Percentiles rank a stretch among this genome's conserved stretches.
These are phyloP conservation scores for Micronycteris hirsuta DNA, from an alignment of 2,113 vertebrate species.

Conservation along the genomic window DNA sequence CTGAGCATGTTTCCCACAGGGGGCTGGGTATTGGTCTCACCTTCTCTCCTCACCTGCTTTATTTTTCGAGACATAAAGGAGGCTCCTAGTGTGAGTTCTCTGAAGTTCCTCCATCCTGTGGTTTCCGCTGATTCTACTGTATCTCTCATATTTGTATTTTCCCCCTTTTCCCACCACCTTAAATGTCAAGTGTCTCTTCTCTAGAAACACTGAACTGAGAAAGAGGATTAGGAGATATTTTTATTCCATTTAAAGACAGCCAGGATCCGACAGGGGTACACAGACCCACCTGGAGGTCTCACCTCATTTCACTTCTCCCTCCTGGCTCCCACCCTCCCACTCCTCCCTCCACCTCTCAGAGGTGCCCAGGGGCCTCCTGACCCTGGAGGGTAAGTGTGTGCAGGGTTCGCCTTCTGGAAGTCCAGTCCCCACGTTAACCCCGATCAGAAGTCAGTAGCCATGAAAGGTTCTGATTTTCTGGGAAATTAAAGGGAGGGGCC, in stretches of 20 bases:
- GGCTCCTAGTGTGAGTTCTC: neutral
- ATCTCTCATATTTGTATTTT: neutral
- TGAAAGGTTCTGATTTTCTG: neutral
- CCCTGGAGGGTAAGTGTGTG: fast-evolving
- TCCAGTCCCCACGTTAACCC: neutral
- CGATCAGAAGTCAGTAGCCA: neutral
- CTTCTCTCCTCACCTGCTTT: neutral
- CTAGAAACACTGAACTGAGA: constrained; percentile 18
- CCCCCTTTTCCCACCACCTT: neutral
- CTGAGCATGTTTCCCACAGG: neutral
- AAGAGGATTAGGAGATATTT: constrained; percentile 41
- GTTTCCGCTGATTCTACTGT: neutral
- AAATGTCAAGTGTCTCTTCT: constrained; percentile 51
- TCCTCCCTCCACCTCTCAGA: neutral
- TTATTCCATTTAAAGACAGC: constrained; percentile 29
- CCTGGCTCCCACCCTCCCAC: neutral
- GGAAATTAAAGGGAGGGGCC: neutral
- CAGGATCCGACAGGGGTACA: neutral
- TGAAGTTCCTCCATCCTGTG: neutral
- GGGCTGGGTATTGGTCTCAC: too few species aligned
- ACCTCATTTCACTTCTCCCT: neutral
- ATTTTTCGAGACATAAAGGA: neutral
- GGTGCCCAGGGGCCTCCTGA: neutral
- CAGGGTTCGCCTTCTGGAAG: neutral
- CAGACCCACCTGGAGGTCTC: neutral